Percentiles rank a stretch among this genome's conserved stretches.
Evolutionary conservation across 2,797 vertebrate genomes (phyloP).

Genomic region (Semaprochilodus insignis): DNA sequence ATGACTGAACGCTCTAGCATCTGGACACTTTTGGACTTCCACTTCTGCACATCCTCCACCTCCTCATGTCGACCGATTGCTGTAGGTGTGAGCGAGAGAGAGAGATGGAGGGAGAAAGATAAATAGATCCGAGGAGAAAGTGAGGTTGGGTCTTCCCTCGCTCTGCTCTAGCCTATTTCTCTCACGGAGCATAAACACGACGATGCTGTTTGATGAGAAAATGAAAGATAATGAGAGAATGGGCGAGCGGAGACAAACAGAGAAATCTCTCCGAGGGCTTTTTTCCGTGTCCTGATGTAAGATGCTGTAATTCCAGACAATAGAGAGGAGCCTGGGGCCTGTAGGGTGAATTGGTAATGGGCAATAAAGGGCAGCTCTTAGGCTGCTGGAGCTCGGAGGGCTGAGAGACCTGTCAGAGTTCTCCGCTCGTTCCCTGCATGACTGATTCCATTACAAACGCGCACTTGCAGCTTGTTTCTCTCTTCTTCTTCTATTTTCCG

Average conservation of each 20-base stretch:
- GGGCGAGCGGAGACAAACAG: constrained; percentile 27
- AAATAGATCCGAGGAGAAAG: not conserved
- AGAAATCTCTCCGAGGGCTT: not conserved
- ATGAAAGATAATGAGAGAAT: constrained; percentile 9
- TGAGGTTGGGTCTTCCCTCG: not conserved
- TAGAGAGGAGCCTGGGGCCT: constrained; percentile 34
- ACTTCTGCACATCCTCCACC: not conserved
- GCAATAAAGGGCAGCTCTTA: constrained; percentile 25
- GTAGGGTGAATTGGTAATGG: constrained; percentile 41
- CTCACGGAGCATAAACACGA: not conserved
- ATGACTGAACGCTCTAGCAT: not conserved
- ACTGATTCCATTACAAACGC: constrained; percentile 27
- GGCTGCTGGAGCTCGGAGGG: constrained; percentile 38
- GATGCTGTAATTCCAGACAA: constrained; percentile 42
- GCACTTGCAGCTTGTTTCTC: not conserved
- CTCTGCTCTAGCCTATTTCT: not conserved
- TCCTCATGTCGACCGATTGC: not conserved
- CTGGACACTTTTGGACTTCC: not conserved
- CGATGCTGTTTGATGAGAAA: not conserved
- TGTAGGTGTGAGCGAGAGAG: not conserved
- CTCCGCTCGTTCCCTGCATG: constrained; percentile 30
- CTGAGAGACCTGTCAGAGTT: constrained; percentile 40
- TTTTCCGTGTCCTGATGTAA: constrained; percentile 15
- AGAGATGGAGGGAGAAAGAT: not conserved
- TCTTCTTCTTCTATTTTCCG: not conserved